Evolutionary conservation across 2,113 vertebrate genomes (phyloP).

Genomic region (Rhea pennata): DNA sequence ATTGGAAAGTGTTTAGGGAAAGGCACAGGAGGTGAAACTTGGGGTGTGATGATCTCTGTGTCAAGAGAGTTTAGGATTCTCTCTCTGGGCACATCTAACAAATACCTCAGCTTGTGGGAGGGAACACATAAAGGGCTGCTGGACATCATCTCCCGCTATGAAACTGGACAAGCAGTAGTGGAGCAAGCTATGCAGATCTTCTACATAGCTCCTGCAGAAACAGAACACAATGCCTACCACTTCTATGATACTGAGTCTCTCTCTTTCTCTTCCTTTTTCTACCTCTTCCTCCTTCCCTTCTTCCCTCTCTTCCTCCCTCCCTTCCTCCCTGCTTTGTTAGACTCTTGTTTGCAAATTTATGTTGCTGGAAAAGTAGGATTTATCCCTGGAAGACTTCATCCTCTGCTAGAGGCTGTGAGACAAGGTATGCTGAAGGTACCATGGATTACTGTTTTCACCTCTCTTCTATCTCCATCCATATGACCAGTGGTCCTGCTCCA

Average conservation of each 20-base stretch:
- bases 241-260: neutral
- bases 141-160: neutral
- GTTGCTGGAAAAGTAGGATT: neutral
- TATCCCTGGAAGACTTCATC: neutral
- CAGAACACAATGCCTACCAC: neutral
- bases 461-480: neutral
- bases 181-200: neutral
- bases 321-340: neutral
- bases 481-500: neutral
- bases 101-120: neutral
- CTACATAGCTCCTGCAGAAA: neutral
- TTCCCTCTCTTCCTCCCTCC: neutral
- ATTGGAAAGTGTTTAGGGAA: neutral
- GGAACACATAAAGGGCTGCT: neutral
- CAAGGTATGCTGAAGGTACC: neutral
- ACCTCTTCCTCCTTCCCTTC: neutral
- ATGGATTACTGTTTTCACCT: neutral
- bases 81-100: neutral
- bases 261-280: neutral
- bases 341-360: neutral
- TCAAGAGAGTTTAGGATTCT: neutral
- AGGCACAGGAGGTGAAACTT: neutral
- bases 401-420: neutral
- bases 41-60: neutral
- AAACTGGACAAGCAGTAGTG: neutral